Percentiles rank a stretch among this genome's conserved stretches.
phyloP scores from a whole-genome alignment of 1,140 invertebrate species.

The Drosophila littoralis region DNA sequence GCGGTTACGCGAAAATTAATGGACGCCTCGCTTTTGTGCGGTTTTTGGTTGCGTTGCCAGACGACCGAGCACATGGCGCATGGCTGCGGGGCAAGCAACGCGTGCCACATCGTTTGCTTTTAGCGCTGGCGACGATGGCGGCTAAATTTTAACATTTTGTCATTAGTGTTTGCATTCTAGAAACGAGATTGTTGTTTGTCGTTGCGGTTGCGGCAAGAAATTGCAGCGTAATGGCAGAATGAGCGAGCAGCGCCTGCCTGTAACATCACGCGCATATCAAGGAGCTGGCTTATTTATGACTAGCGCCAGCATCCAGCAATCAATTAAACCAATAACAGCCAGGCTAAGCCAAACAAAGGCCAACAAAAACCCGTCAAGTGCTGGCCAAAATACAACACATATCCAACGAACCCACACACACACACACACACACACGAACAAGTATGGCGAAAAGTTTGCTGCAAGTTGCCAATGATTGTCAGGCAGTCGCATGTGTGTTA shows the following conservation, averaged over 20 bases:
- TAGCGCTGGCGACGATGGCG: slow-evolving; percentile 52
- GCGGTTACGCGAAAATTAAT: slow-evolving; percentile 81
- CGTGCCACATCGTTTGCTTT: slow-evolving; percentile 52
- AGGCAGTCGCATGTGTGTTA: slow-evolving; percentile 59
- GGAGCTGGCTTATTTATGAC: slow-evolving; percentile 26
- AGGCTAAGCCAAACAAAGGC: slow-evolving; percentile 17
- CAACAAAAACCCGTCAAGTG: slow-evolving; percentile 39
- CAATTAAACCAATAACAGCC: slow-evolving; percentile 43
- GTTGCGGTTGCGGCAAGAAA: slow-evolving; percentile 53
- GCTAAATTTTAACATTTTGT: slow-evolving; percentile 77
- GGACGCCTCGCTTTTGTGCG: slow-evolving; percentile 81
- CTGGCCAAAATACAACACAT: slow-evolving; percentile 23
- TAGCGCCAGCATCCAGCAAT: slow-evolving; percentile 31
- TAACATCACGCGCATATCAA: slow-evolving; percentile 31
- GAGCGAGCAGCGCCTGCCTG: neutral
- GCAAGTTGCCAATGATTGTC: slow-evolving; percentile 48
- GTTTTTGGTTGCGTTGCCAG: slow-evolving; percentile 68
- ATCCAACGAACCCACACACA: neutral
- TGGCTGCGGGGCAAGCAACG: slow-evolving; percentile 24
- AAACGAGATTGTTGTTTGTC: slow-evolving; percentile 76
- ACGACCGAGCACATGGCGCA: slow-evolving; percentile 28
- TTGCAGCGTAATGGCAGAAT: slow-evolving; percentile 54
- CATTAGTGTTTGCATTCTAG: slow-evolving; percentile 77
- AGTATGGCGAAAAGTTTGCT: slow-evolving; percentile 35
- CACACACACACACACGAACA: slow-evolving; percentile 1